A percentile compares a stretch with the other conserved stretches of the same genome.
phyloP scores from a whole-genome alignment of 2,797 vertebrate species.

The Limosa lapponica region DNA sequence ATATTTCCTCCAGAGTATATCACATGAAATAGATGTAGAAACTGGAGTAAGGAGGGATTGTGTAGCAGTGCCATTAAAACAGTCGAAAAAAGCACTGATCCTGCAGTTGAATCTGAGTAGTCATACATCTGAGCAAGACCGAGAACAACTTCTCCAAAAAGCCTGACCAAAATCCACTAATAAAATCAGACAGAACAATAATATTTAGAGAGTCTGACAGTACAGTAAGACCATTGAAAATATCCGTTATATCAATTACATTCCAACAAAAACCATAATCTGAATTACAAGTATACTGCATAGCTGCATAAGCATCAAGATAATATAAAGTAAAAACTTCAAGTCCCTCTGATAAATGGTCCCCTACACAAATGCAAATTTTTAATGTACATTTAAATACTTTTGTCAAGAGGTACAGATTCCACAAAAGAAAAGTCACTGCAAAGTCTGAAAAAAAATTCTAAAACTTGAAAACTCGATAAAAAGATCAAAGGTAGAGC shows the following conservation, averaged over 20 bases:
- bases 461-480: neutral
- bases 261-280: neutral
- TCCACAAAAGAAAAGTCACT: constrained; percentile 7
- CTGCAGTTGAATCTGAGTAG: neutral
- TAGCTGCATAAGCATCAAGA: neutral
- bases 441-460: neutral
- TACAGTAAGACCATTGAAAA: neutral
- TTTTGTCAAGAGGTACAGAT: neutral
- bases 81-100: neutral
- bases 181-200: constrained; percentile 6
- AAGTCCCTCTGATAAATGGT: constrained; percentile 38
- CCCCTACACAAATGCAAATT: neutral
- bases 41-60: constrained; percentile 11
- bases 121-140: neutral
- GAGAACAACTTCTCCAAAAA: neutral
- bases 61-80: neutral
- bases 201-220: neutral
- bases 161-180: neutral
- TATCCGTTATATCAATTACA: neutral
- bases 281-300: neutral
- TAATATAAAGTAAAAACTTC: neutral
- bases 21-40: neutral
- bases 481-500: neutral
- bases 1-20: neutral
- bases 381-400: neutral